Base-by-base conservation (phyloP, 1,140 invertebrate species). In the Achroia grisella region DNA sequence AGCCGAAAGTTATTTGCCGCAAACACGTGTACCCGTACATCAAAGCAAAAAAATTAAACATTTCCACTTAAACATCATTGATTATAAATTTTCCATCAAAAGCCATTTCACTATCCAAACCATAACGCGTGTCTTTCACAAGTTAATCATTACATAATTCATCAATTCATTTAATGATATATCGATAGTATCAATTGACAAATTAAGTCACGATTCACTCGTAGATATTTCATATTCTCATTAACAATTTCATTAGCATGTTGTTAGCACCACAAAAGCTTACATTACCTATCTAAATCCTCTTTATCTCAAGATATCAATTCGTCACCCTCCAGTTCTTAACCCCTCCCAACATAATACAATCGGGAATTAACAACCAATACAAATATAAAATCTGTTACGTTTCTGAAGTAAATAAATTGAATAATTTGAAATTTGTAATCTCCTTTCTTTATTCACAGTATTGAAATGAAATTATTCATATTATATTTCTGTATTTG, bases 231-330 rank as follows among this genome's bases (percentile, higher is more conserved):
- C 17, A 23, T 3, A 23, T 23, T 23, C 17, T 6, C 17, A 23
- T 23, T 23, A 23, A 23, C 17, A 23, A 23, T 23, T 23, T 23
- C 17, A 23, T 23, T 61, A 62, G 57, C 66, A 56, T 54, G 63
- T 67, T 55, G 55, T 69, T 76, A 79, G 72, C 75, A 79, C 75
- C 75, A 79, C 64, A 48, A 48, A 69, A 69, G 47, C 59, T 62
- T 63, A 52, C 17, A 44, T 23, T 23, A 23, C 17, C 17, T 23
- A 23, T 23, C 17, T 23, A 23, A 3, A 23, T 3, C 17, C 17
- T 3, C 17, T 23, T 23, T 23, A 6, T 23, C 17, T 23, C 17
- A 23, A 23, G 2, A 2, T 2, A 23, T 23, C 2, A 3, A 23
- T 3, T 23, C 17, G 6, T 23, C n/a, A n/a, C n/a, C n/a, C n/a